phyloP scores from a whole-genome alignment of 2,888 invertebrate species.

The Mimumesa dahlbomi region DNA sequence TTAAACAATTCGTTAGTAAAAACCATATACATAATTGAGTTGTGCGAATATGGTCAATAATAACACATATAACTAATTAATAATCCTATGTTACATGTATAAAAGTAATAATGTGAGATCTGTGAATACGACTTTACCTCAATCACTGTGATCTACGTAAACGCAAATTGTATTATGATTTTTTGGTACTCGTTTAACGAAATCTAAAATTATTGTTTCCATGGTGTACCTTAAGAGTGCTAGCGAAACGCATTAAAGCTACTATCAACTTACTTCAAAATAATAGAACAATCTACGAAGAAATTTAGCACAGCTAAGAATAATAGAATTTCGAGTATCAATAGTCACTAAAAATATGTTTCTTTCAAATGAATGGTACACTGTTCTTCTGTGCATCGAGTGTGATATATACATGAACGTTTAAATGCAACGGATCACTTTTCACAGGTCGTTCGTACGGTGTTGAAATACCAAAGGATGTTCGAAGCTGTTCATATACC shows the following conservation, averaged over 20 bases:
- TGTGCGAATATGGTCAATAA: constrained; percentile 71
- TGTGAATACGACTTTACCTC: constrained; percentile 75
- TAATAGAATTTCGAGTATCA: neutral
- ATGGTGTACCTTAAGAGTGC: constrained; percentile 7
- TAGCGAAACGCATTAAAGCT: constrained; percentile 48
- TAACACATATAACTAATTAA: constrained; percentile 59
- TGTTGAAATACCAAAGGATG: neutral
- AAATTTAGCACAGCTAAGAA: constrained; percentile 25
- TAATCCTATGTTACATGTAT: constrained; percentile 64
- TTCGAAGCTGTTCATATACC: constrained; percentile 1
- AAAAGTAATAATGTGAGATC: constrained; percentile 73
- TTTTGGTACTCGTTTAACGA: constrained; percentile 32
- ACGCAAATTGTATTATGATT: constrained; percentile 37
- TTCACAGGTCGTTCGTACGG: neutral
- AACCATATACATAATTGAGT: constrained; percentile 65
- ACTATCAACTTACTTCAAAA: constrained; percentile 30
- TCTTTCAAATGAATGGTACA: neutral
- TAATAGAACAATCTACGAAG: constrained; percentile 24
- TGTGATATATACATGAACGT: neutral
- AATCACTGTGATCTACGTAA: constrained; percentile 54
- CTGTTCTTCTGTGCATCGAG: neutral
- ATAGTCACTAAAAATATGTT: neutral
- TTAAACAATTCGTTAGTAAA: constrained; percentile 70
- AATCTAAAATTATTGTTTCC: constrained; percentile 16
- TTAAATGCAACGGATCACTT: neutral